Evolutionary conservation across 2,888 invertebrate species (phyloP), one percentile per base, ranked within the genome.

Genomic region (Gibbula magus): DNA sequence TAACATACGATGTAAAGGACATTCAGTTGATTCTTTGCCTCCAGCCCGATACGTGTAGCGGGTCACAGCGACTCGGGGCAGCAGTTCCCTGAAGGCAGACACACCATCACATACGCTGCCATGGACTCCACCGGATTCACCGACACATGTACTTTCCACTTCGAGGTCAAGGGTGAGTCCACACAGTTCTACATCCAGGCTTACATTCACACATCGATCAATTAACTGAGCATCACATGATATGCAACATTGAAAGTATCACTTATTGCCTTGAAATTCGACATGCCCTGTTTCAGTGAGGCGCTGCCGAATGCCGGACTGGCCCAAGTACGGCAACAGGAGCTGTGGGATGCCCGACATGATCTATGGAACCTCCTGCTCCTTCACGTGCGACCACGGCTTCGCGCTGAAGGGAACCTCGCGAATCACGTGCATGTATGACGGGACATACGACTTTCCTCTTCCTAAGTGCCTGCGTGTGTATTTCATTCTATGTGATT

Each of bases 101-200:
- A 75, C 32, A 75, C 75, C 39, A 29, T 75, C 18, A n/a, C 52
- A 29, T 75, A 75, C 54, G n/a, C 51, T 32, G 75, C 52, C 8
- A 53, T 54, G 32, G 75, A 75, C 75, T 75, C 75, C 18, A 75
- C 3, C 2, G 75, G 54, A 2, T 75, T 53, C 54, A 53, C 18
- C 2, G 51, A 51, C 54, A 53, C 52, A 20, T 75, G 75, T 53
- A 32, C 52, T 20, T 51, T 75, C 29, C 13, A 22, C 22, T 53
- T 53, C 32, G 32, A 53, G 25, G 53, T 75, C 29, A 51, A 22
- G 29, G 75, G 75, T 75, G 2, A 75, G 75, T 22, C n/a, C 10
- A 45, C 45, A 45, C 45, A 8, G 8, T 45, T 45, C 10, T 45
- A 10, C 45, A 7, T 45, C 45, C 5, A 13, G 45, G 35, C 35